Evolutionary conservation across 2,888 invertebrate genomes (phyloP), one percentile per base, ranked within the genome.

Genomic region (Morpho achilles): DNA sequence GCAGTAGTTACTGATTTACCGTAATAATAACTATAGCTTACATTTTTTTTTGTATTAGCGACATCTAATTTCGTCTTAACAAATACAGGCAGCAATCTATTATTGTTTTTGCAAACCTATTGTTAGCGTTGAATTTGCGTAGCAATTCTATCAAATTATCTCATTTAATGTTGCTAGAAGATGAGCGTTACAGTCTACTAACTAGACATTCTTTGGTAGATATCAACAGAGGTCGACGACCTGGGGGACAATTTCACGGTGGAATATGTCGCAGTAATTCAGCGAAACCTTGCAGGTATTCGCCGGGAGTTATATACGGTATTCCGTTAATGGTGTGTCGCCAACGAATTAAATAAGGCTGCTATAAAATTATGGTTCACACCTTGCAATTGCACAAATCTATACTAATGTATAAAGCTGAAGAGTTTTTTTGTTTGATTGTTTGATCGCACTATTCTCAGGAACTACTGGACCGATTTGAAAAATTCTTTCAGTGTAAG

Each of bases 171-270:
- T 57, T 59, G 40, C 58, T 51, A 52, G 48, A 59, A 62, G 49
- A 53, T 56, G 52, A 51, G 51, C 53, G 60, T 63, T 61, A 63
- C 64, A 63, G 57, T 65, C 63, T 59, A 59, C 53, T 64, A 59
- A 63, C 51, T 58, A 48, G 52, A 39, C 53, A 45, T 51, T 59
- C 50, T 56, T 52, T 46, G 48, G 54, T 55, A 59, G 58, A 45
- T 55, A 42, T 58, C 47, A 44, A 50, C 47, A 32, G 56, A 59
- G 63, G 59, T 61, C 56, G 55, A 44, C 52, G 64, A 61, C 58
- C 60, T 56, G 42, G 56, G 48, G 10, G 47, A 58, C 53, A 50
- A 58, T 59, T 57, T 56, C 54, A 59, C 45, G 50, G 58, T 57
- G 42, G 48, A 52, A 46, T 47, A 42, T 51, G 40, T 53, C 40